phyloP scores from a whole-genome alignment of 2,113 vertebrate species.

The Murina feae region DNA sequence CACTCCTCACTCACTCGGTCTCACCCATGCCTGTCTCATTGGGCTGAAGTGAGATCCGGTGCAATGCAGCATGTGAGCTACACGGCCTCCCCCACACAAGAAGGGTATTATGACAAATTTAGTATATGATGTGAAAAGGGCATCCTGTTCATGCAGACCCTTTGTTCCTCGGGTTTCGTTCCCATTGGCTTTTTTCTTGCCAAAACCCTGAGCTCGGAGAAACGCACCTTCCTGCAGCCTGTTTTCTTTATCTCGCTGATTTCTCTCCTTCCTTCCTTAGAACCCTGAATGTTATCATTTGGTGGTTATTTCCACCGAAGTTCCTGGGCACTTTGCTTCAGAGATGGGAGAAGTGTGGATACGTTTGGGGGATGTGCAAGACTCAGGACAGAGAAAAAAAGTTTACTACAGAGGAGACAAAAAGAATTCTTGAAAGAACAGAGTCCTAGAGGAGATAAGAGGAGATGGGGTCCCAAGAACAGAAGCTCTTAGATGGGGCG shows the following conservation, averaged over 20 bases:
- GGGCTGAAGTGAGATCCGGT: neutral
- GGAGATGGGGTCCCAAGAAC: neutral
- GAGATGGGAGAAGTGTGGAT: neutral
- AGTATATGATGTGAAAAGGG: neutral
- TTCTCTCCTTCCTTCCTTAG: conserved; percentile 64
- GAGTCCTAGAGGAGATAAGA: neutral
- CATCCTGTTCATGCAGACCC: neutral
- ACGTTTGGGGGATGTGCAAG: neutral
- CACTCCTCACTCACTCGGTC: neutral
- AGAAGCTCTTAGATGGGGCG: neutral
- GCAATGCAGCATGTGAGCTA: fast-evolving
- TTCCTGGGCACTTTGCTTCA: conserved; percentile 31
- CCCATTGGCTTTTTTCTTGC: conserved; percentile 50
- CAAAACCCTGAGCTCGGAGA: conserved; percentile 48
- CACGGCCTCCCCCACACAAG: neutral
- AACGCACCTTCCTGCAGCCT: conserved; percentile 42
- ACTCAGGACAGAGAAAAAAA: neutral
- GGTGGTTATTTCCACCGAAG: conserved; percentile 8
- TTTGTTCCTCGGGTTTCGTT: conserved; percentile 35
- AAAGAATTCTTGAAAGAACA: neutral
- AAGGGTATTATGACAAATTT: neutral
- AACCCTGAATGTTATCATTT: conserved; percentile 56
- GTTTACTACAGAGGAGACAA: neutral
- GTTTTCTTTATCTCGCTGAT: conserved; percentile 60
- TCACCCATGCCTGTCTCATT: neutral